These are phyloP conservation scores for Phania funesta DNA, from an alignment of 2,888 invertebrate genomes.

Conservation along the genomic window DNA sequence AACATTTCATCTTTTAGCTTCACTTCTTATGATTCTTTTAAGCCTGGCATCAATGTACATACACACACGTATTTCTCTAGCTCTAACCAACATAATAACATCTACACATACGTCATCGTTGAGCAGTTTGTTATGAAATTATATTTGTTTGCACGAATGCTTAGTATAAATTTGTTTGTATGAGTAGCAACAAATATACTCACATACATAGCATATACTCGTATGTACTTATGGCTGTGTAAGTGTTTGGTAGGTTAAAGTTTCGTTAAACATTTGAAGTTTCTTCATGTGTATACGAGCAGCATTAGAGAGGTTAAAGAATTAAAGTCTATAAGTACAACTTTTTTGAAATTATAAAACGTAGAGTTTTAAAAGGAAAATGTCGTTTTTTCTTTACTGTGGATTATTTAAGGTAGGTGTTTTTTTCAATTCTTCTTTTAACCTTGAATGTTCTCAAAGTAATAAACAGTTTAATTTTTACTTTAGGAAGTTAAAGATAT, in stretches of 20 bases:
- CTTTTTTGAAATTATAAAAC: conserved; percentile 5
- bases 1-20: conserved; percentile 59
- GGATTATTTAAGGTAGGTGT: neutral
- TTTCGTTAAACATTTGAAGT: conserved; percentile 29
- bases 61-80: neutral
- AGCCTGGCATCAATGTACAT: neutral
- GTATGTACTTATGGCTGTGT: neutral
- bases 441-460: conserved; percentile 42
- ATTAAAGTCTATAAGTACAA: conserved; percentile 54
- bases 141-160: conserved; percentile 67
- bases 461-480: neutral
- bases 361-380: neutral
- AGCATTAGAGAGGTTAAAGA: conserved; percentile 58
- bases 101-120: conserved; percentile 38
- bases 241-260: conserved; percentile 18
- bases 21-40: neutral
- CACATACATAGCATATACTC: neutral
- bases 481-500: neutral
- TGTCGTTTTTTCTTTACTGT: neutral
- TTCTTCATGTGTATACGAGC: neutral
- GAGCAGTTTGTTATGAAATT: conserved; percentile 67
- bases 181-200: neutral
- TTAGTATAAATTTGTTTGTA: conserved; percentile 40
- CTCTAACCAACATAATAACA: neutral
- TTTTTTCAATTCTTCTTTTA: conserved; percentile 3